These are phyloP conservation scores for Callaeas wilsoni DNA, from an alignment of 2,113 vertebrate species.

Conservation along the genomic window DNA sequence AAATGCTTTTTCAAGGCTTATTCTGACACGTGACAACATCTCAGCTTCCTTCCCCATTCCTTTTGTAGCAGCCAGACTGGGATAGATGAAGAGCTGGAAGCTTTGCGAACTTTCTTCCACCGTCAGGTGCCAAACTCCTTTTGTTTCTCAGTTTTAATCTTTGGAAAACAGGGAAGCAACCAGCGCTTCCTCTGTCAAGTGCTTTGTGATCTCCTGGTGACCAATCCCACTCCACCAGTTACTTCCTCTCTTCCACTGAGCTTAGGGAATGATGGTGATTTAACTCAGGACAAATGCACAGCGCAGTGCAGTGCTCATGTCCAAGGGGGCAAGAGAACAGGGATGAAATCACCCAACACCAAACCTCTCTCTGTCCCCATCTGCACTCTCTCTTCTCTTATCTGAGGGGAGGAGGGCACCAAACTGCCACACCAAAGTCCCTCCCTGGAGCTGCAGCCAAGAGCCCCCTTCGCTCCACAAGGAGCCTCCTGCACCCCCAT, in stretches of 20 bases:
- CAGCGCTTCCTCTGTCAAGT: neutral
- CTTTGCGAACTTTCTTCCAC: neutral
- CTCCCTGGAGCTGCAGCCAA: neutral
- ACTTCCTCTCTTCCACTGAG: neutral
- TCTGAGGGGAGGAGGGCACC: neutral
- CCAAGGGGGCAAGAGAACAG: neutral
- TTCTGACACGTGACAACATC: neutral
- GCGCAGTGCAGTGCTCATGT: fast-evolving
- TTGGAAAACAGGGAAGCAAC: neutral
- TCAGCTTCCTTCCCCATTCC: neutral
- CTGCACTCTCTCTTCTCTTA: neutral
- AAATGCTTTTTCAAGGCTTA: neutral
- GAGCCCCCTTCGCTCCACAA: neutral
- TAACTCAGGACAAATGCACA: neutral
- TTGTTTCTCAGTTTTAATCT: neutral
- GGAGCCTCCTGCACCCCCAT: neutral
- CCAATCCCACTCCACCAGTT: neutral
- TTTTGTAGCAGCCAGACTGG: neutral
- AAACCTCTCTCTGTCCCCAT: neutral
- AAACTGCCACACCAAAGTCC: neutral
- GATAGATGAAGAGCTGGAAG: neutral
- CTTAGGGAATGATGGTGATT: neutral
- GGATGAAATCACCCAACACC: neutral
- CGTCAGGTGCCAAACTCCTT: neutral
- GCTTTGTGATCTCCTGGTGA: neutral